Evolutionary conservation across 1,140 invertebrate species (phyloP), one percentile per base, ranked within the genome.

Genomic region (Papilio aristodemus): DNA sequence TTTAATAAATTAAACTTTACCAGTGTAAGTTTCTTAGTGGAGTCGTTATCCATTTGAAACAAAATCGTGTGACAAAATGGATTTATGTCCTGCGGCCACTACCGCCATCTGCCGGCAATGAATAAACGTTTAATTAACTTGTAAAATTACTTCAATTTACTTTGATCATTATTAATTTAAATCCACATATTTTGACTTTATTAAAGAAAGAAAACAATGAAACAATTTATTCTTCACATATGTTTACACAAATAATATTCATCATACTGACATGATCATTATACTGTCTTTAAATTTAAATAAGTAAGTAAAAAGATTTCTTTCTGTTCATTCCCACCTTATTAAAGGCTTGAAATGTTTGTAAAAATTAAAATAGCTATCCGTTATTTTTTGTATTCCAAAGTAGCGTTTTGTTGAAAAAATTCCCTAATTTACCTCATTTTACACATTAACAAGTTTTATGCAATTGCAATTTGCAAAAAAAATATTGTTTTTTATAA

Each of bases 81-180:
- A 54, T 54, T 54, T 54, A 54, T 54, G 46, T 54, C 46, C 22
- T 54, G 46, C 46, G 46, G 46, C 46, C 46, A 6, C 27, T 32
- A 54, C 19, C 46, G 46, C 46, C 19, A 54, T 54, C 46, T 54
- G 46, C 4, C 46, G 46, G 46, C 46, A 54, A 22, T 54, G 46
- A 54, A 54, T 54, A 22, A 54, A 54, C 46, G 43, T 46, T 46
- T 46, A 46, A 46, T 46, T 46, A 46, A 46, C 43, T 19, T 46
- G 19, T 10, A 54, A 25, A 54, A 54, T 54, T 17, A 54, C 46
- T 54, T 54, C 17, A 54, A 22, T 54, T 54, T 19, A 54, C 46
- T 54, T 46, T 19, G 14, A 54, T 19, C 14, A 11, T 54, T 54
- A 54, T n/a, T n/a, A 43, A 4, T 54, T 54, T 54, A 22, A 22